These are phyloP conservation scores for Pseudorhiza aurosa DNA, from an alignment of 30 jellyfish, hydroid and myxozoan species.

Conservation along the genomic window DNA sequence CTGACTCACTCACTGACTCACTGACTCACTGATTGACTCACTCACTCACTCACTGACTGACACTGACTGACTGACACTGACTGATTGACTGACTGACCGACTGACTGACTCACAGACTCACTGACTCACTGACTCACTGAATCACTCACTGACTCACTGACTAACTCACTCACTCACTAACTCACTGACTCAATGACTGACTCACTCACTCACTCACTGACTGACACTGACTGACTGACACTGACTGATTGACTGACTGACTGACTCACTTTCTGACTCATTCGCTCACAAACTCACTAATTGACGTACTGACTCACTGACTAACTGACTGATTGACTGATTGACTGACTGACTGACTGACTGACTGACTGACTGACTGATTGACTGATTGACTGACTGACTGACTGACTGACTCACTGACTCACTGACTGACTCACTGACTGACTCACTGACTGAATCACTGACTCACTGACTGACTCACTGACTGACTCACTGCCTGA, in stretches of 20 bases:
- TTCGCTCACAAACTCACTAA: neutral
- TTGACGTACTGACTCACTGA: neutral
- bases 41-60: neutral
- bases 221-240: neutral
- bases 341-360: neutral
- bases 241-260: slow-evolving; percentile 1
- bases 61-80: no score
- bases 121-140: neutral
- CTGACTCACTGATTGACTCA: no score
- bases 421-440: neutral
- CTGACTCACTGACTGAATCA: slow-evolving; percentile 1
- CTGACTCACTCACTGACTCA: no score
- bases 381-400: neutral
- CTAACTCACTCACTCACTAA: slow-evolving; percentile 1
- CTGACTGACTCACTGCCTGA: neutral
- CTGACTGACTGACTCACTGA: neutral
- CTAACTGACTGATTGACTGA: neutral
- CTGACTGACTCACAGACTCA: neutral
- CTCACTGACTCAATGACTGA: neutral
- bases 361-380: slow-evolving; percentile 11
- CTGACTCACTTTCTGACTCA: slow-evolving; percentile 8
- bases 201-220: slow-evolving; percentile 14
- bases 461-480: neutral
- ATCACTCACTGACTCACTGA: neutral
- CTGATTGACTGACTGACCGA: neutral